Evolutionary conservation across 2,797 vertebrate species (phyloP), one percentile per base, ranked within the genome.

Genomic region (Melanotaenia nigrans): DNA sequence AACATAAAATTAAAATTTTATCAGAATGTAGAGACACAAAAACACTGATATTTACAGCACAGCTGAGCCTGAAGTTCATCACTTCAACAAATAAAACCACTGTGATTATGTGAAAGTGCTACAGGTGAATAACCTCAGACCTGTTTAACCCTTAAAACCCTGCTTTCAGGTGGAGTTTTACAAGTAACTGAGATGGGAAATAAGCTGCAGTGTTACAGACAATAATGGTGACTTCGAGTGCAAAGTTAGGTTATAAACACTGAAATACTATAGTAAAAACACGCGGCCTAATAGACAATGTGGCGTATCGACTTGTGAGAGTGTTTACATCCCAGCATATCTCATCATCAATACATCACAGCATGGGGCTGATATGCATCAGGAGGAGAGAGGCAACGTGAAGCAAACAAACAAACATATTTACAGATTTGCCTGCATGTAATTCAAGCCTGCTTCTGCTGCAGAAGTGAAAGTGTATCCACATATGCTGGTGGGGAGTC

Each of bases 271-370:
- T 28, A 40, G 33, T 28, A 53, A 32, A 32, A 38, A 38, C 47
- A 14, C 13, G 18, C 30, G 4, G 2, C 24, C 36, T n/a, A 24
- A 33, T 3, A 35, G 45, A 57, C 49, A 25, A 18, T 12, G 33
- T 1, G 33, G 33, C 5, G 18, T 32, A 60, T 55, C 32, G 65
- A 68, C 45, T 42, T 49, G 10, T 51, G n/a, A 11, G 35, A 53
- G 38, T 40, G 59, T 61, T 75, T 65, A 68, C 16, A 57, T 40
- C 60, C 20, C 40, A 36, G 16, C 30, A 18, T 14, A 33, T 40
- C 42, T 58, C 14, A 18, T 10, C 16, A 63, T 68, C 73, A 65
- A 54, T 68, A 51, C 1, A 54, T 69, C 68, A 25, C 24, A 47
- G 1, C 59, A 28, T 13, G 61, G 0, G 13, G 13, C 47, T 24